Evolutionary conservation across 1,140 invertebrate genomes (phyloP).

Genomic region (Pachypeltis micranthus): DNA sequence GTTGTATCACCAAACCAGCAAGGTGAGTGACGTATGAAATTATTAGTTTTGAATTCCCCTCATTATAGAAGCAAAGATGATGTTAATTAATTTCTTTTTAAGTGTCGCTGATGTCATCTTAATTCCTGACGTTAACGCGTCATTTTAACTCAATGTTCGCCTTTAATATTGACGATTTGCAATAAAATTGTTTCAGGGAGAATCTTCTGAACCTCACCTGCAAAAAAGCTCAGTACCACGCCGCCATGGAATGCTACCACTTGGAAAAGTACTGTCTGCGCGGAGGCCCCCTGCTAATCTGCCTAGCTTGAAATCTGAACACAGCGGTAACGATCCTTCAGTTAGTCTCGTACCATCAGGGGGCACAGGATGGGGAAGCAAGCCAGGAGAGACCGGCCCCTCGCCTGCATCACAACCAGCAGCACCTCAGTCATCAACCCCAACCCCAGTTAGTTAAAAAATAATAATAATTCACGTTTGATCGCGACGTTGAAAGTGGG

Average conservation of each 20-base stretch:
- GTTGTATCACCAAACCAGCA: slow-evolving; percentile 80
- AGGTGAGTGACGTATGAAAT: slow-evolving; percentile 44
- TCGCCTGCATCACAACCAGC: slow-evolving; percentile 14
- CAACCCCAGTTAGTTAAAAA: neutral
- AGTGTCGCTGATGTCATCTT: neutral
- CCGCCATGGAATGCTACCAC: slow-evolving; percentile 97
- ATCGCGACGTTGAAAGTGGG: neutral
- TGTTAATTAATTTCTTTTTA: neutral
- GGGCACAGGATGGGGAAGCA: slow-evolving; percentile 56
- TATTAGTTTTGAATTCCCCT: neutral
- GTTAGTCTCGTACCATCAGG: slow-evolving; percentile 59
- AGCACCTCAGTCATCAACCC: slow-evolving; percentile 6
- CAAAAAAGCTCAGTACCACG: slow-evolving; percentile 75
- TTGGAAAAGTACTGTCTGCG: slow-evolving; percentile 92
- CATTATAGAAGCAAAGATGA: no score
- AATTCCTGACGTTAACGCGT: neutral
- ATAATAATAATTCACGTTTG: no score
- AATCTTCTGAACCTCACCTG: slow-evolving; percentile 73
- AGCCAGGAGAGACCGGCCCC: slow-evolving; percentile 35
- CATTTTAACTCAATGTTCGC: neutral
- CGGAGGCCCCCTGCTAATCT: slow-evolving; percentile 91
- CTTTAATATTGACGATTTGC: no score
- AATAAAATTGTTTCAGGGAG: slow-evolving; percentile 51
- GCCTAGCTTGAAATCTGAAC: slow-evolving; percentile 93
- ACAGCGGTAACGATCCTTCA: slow-evolving; percentile 59